Base-by-base conservation (phyloP, 2,113 vertebrate genomes). In the Bubo blakistoni region DNA sequence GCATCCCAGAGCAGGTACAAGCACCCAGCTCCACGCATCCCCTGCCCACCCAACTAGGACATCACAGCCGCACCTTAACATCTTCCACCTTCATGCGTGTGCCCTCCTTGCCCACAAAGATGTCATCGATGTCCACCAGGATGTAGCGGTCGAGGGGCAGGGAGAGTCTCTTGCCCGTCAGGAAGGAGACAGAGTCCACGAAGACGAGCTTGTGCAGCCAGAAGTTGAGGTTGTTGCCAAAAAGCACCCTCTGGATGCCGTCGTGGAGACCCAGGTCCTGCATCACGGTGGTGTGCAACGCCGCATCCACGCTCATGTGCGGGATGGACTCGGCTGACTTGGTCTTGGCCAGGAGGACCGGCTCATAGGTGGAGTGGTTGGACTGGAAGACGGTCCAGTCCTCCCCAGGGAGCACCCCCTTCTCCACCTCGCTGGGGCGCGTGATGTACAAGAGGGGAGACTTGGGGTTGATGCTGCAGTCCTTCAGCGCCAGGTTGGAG, bases 361-460 rank as follows among this genome's bases (percentile, higher is more conserved):
- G 99, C 97, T 99, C 99, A 0, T 99, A 99, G 26, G 99, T 99
- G 52, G 99, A 99, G 96, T 99, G 99, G 97, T 99, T 99, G 77
- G 99, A 99, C 97, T 99, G 99, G 97, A 99, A 99, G 65, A 99
- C 99, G 0, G 99, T 99, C 99, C 99, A 99, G 97, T 99, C 99
- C 42, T 99, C 99, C 3, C 99, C 99, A 0, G 99, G 99, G 32
- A 99, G 98, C 47, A 99, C 98, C 0, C 99, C 99, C 55, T 98
- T 99, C 94, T 99, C 98, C 63, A 99, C 98, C 97, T 99, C 99
- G 0, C 98, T 99, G 24, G 99, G 98, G 46, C 98, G 98, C 0
- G 99, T 99, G 98, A 99, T 99, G 14, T 99, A 99, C 55, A 99
- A 98, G 79, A 99, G 98, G 1, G 99, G 99, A 0, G 99, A 99